These are phyloP conservation scores for Haliclystus octoradiatus DNA, from an alignment of 30 jellyfish, hydroid and myxozoan species.

Conservation along the genomic window DNA sequence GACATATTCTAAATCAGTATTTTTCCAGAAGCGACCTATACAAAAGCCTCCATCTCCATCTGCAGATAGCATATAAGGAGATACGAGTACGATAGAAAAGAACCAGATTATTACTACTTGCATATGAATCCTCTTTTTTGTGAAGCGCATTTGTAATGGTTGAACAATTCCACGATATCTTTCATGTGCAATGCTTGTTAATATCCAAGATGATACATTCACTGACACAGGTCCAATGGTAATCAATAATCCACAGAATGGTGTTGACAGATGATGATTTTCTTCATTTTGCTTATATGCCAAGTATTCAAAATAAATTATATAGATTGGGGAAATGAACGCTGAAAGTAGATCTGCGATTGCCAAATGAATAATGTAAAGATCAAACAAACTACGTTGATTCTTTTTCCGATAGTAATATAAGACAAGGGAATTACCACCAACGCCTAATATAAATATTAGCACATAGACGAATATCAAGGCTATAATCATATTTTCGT, in stretches of 20 bases:
- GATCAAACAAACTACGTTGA: conserved; percentile 18
- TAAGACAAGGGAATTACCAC: conserved; percentile 22
- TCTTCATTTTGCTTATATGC: too few species aligned
- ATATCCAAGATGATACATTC: conserved; percentile 56
- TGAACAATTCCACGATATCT: conserved; percentile 51
- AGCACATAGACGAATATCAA: conserved; percentile 9
- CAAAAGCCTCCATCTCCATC: conserved; percentile 26
- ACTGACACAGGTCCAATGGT: conserved; percentile 47
- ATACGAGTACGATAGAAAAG: conserved; percentile 6
- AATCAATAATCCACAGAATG: conserved; percentile 26
- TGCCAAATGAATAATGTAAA: conserved; percentile 32
- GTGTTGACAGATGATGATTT: too few species aligned
- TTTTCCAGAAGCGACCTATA: conserved; percentile 30
- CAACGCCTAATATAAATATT: conserved; percentile 23
- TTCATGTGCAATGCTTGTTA: conserved; percentile 51
- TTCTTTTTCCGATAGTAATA: conserved; percentile 17
- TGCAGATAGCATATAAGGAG: conserved; percentile 26
- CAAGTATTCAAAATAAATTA: conserved; percentile 14
- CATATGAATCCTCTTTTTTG: conserved; percentile 10
- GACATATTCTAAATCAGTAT: conserved; percentile 20
- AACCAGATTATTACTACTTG: conserved; percentile 26
- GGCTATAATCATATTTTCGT: too few species aligned
- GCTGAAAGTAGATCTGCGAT: conserved; percentile 30
- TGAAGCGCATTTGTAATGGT: conserved; percentile 44
- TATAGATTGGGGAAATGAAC: conserved; percentile 21